These are phyloP conservation scores for Neocrepidodera transversa DNA, from an alignment of 2,888 invertebrate species.

Conservation along the genomic window DNA sequence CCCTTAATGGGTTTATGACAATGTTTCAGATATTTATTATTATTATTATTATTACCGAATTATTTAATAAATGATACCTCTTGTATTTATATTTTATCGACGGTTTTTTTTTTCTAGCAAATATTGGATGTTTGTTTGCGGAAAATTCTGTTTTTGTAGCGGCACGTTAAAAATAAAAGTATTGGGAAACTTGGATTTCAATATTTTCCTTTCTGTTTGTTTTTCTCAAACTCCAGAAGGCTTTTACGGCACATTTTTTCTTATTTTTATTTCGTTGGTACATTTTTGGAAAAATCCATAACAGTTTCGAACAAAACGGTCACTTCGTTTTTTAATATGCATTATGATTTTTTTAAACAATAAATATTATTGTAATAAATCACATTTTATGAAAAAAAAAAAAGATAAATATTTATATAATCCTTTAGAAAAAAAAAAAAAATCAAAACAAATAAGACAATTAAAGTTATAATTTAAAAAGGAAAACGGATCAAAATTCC, in stretches of 20 bases:
- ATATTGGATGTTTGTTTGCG: slow-evolving; percentile 20
- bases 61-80: no score
- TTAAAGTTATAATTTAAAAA: slow-evolving; percentile 6
- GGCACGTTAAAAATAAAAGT: slow-evolving; percentile 8
- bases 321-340: no score
- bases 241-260: background rate
- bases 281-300: no score
- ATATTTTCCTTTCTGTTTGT: slow-evolving; percentile 26
- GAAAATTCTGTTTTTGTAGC: slow-evolving; percentile 13
- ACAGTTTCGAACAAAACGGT: no score
- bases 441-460: slow-evolving; percentile 8
- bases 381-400: no score
- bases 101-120: slow-evolving; percentile 19
- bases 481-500: background rate
- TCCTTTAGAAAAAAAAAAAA: no score
- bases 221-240: slow-evolving; percentile 1
- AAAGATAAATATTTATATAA: no score
- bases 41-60: no score
- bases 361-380: no score
- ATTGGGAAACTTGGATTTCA: slow-evolving; percentile 26
- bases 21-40: no score
- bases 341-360: no score
- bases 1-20: background rate
- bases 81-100: slow-evolving; percentile 27
- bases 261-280: no score